Conservation (phyloP, 2,888 invertebrate genomes). For the Tubiluchus corallicola region DNA sequence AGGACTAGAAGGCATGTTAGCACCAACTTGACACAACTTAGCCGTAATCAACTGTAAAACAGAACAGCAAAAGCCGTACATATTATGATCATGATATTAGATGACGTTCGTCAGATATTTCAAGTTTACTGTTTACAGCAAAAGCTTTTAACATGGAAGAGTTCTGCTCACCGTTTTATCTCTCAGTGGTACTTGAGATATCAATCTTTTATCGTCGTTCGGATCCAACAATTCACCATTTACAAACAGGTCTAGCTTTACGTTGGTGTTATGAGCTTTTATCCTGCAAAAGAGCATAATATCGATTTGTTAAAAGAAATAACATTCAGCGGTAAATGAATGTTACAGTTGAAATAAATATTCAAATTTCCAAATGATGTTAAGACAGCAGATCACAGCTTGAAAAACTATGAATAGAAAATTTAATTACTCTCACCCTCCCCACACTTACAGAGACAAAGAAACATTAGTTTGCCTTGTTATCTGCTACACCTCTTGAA, state of each 20-base stretch:
- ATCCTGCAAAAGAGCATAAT: slow-evolving; percentile 32
- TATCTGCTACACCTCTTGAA: no score
- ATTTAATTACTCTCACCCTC: no score
- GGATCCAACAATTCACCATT: slow-evolving; percentile 74
- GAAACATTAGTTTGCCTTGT: no score
- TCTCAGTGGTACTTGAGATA: slow-evolving; percentile 61
- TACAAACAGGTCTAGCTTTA: slow-evolving; percentile 73
- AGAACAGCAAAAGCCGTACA: slow-evolving; percentile 23
- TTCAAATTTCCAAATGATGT: no score
- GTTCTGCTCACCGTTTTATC: slow-evolving; percentile 57
- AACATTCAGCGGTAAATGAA: no score
- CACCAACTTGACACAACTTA: slow-evolving; percentile 47
- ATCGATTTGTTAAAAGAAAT: not conserved
- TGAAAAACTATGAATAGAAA: no score
- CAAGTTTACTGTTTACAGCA: no score
- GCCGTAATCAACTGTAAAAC: slow-evolving; percentile 45
- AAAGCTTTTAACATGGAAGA: not conserved
- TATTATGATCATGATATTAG: no score
- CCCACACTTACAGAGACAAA: no score
- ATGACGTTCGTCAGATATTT: no score
- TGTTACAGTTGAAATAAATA: no score
- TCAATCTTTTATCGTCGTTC: slow-evolving; percentile 63
- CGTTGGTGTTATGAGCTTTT: slow-evolving; percentile 40
- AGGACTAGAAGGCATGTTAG: slow-evolving; percentile 41
- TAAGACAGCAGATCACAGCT: no score